Conservation (phyloP, 2,888 invertebrate genomes). For the Argyresthia albistria region DNA sequence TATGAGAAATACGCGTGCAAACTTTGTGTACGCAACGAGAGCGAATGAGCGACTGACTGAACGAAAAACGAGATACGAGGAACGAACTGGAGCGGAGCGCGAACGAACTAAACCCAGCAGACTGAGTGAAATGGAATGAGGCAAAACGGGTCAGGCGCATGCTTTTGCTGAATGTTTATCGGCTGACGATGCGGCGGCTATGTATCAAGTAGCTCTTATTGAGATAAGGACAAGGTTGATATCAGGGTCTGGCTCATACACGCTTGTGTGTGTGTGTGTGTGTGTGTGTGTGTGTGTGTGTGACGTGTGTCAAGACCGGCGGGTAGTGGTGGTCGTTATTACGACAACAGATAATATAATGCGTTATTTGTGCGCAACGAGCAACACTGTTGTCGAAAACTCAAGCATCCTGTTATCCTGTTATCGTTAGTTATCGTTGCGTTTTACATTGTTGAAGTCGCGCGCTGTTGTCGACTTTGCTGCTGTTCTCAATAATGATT, state of each 20-base stretch:
- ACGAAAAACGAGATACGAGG: conserved; percentile 13
- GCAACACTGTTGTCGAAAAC: no score
- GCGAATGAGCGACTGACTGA: conserved; percentile 61
- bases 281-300: conserved; percentile 21
- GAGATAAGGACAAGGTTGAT: conserved; percentile 59
- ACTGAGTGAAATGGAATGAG: conserved; percentile 56
- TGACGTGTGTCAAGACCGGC: no score
- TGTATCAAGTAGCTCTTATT: conserved; percentile 42
- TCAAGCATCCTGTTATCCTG: no score
- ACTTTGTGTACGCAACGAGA: conserved; percentile 52
- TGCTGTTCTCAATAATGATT: no score
- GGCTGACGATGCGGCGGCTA: conserved; percentile 28
- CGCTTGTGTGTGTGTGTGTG: conserved; percentile 19
- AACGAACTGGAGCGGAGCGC: conserved; percentile 15
- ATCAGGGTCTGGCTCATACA: conserved; percentile 20
- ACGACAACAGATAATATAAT: no score
- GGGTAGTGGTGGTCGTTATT: no score
- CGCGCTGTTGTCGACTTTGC: no score
- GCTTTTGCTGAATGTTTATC: conserved; percentile 68
- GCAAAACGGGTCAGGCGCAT: conserved; percentile 65
- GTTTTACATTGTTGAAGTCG: no score
- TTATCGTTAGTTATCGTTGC: no score
- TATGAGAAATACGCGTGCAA: conserved; percentile 47
- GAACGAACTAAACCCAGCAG: conserved; percentile 53
- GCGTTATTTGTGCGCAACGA: no score